Evolutionary conservation across 37 sponge, comb jelly and placozoan genomes (phyloP).

Genomic region (Bolinopsis microptera): DNA sequence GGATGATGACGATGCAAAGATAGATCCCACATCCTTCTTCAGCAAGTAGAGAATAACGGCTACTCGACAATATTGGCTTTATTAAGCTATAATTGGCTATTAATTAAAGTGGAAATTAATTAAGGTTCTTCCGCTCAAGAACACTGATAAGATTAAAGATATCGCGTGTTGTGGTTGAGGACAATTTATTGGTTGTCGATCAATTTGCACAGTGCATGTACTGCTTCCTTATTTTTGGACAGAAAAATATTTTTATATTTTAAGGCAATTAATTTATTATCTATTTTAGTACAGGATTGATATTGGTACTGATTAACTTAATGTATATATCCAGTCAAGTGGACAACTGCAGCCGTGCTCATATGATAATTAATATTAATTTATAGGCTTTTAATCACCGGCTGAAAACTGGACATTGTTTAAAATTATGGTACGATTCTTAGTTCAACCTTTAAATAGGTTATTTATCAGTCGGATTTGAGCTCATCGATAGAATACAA

Average conservation of each 20-base stretch:
- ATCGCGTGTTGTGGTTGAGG: not conserved
- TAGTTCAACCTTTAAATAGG: too few relatives aligned
- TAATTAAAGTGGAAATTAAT: not conserved
- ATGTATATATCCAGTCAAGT: not conserved
- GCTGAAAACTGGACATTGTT: too few relatives aligned
- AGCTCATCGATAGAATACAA: too few relatives aligned
- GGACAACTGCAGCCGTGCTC: not conserved
- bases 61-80: not conserved
- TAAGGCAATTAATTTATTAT: not conserved
- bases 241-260: not conserved
- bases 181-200: not conserved
- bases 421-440: too few relatives aligned
- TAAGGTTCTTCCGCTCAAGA: not conserved
- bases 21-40: conserved; percentile 54
- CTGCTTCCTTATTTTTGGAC: not conserved
- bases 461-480: too few relatives aligned
- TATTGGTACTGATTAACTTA: not conserved
- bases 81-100: not conserved
- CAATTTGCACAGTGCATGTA: not conserved
- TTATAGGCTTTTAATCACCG: too few relatives aligned
- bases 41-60: not conserved
- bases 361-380: not conserved
- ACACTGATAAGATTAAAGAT: not conserved
- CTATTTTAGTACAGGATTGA: not conserved
- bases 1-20: conserved; percentile 28